Evolutionary conservation across 2,113 vertebrate genomes (phyloP), one percentile per base, ranked within the genome.

Genomic region (Catharus fuscescens): DNA sequence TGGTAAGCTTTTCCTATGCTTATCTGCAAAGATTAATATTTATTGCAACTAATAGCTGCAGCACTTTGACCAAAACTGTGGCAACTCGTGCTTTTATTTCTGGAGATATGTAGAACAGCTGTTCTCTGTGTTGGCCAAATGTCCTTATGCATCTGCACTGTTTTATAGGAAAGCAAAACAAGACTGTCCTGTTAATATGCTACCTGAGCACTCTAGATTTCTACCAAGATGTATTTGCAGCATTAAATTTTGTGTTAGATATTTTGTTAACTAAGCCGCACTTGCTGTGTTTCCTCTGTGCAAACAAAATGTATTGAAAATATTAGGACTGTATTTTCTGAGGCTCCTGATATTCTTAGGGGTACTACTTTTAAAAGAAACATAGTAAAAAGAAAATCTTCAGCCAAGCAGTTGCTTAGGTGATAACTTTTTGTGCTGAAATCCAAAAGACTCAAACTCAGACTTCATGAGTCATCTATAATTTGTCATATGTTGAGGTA

Each of bases 401-500:
- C 29, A 61, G 62, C 48, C 59, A 66, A 42, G 29, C 36, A 90
- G 40, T 50, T 90, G 42, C 64, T 93, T 82, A 69, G 70, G 62
- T 80, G 31, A 60, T 69, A 70, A 57, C 19, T 86, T 83, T 89
- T 59, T 52, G 29, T 86, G 47, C 60, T 47, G 21, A 23, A 92
- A 34, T 83, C 86, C 38, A 62, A 56, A 77, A 88, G 54, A 53
- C 73, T 76, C 69, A 48, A 92, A 79, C 21, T 65, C 47, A 14
- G 60, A 80, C 59, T 84, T 78, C 29, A 24, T 48, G 83, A 93
- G 80, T 93, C 57, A 60, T 71, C 50, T 83, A 6, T 83, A 83
- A 86, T 80, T 88, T 80, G 82, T 73, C 86, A 82, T 23, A 47
- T 56, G 48, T 91, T 93, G 86, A 88, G 52, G 80, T 93, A 36